Conservation (phyloP, 1,140 invertebrate species). For the Caenorhabditis tropicalis region DNA sequence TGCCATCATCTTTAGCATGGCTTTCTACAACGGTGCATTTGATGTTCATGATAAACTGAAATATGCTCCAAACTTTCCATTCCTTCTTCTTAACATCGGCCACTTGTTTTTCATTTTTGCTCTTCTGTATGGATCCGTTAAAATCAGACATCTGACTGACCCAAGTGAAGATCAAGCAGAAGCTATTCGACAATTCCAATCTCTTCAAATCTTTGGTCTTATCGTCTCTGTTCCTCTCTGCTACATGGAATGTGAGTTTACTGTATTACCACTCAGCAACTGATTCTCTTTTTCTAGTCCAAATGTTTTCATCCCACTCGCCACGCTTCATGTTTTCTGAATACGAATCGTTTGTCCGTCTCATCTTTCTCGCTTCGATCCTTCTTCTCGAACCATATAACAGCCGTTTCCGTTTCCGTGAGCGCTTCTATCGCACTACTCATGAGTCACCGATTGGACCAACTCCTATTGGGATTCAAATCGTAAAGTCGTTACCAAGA, state of each 20-base stretch:
- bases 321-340: slow-evolving; percentile 46
- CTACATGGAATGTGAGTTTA: slow-evolving; percentile 16
- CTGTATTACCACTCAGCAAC: not conserved
- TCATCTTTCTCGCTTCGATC: slow-evolving; percentile 39
- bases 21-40: slow-evolving; percentile 18
- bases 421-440: slow-evolving; percentile 18
- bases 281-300: not conserved
- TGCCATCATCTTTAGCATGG: not conserved
- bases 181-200: not conserved
- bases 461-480: not conserved
- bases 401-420: slow-evolving; percentile 26
- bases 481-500: not conserved
- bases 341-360: slow-evolving; percentile 46
- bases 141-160: not conserved
- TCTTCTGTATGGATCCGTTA: not conserved
- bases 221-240: not conserved
- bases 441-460: not conserved
- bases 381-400: slow-evolving; percentile 1
- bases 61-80: not conserved
- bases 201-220: slow-evolving; percentile 14
- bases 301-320: not conserved
- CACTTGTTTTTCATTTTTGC: not conserved
- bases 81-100: not conserved
- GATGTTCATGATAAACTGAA: slow-evolving; percentile 3
- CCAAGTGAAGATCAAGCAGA: not conserved